A percentile compares a stretch with the other conserved stretches of the same genome.
These are phyloP conservation scores for Leptinotarsa defecta DNA, from an alignment of 1,140 invertebrate species.

Conservation along the genomic window DNA sequence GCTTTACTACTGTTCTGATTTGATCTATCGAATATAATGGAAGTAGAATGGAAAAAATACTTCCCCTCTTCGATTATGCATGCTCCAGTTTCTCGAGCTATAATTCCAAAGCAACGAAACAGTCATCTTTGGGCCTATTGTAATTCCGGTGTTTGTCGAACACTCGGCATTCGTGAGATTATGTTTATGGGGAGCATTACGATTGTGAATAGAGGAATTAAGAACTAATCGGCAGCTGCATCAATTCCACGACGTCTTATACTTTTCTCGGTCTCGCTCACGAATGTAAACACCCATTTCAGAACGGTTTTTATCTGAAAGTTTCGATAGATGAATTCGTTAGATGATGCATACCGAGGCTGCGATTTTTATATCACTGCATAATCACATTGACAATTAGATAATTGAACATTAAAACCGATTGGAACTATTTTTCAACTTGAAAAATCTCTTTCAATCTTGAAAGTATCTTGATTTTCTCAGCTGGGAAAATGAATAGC, in stretches of 20 bases:
- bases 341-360: too few relatives aligned
- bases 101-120: background rate
- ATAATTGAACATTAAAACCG: too few relatives aligned
- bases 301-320: background rate
- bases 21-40: too few relatives aligned
- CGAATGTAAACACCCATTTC: conserved; percentile 4
- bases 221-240: conserved; percentile 15
- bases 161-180: conserved; percentile 19
- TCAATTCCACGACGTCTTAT: conserved; percentile 11
- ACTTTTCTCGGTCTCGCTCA: background rate
- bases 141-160: conserved; percentile 13
- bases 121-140: background rate
- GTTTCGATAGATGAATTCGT: background rate
- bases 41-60: too few relatives aligned
- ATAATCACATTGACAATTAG: too few relatives aligned
- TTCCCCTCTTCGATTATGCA: too few relatives aligned
- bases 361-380: too few relatives aligned
- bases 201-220: conserved; percentile 20
- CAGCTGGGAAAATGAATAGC: too few relatives aligned
- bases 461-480: too few relatives aligned
- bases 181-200: conserved; percentile 15
- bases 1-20: too few relatives aligned
- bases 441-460: too few relatives aligned
- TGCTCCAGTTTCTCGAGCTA: background rate
- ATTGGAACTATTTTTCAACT: too few relatives aligned